Evolutionary conservation across 1,140 invertebrate genomes (phyloP).

Genomic region (Drosophila santomea): DNA sequence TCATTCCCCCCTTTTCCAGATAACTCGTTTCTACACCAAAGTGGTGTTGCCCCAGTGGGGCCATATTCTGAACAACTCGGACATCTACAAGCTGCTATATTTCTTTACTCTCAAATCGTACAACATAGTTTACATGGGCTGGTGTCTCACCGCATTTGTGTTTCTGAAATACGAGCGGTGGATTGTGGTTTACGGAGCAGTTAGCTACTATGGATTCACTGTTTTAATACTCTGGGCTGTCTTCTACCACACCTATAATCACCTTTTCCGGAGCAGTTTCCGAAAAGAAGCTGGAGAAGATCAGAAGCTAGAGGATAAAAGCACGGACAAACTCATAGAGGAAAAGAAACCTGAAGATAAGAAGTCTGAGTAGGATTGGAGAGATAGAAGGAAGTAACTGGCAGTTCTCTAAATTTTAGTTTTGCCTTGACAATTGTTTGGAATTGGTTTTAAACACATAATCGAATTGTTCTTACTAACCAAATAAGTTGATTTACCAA

Average conservation of each 20-base stretch:
- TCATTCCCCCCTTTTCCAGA: slow-evolving; percentile 51
- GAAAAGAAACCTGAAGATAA: slow-evolving; percentile 23
- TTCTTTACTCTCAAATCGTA: slow-evolving; percentile 90
- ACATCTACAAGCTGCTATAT: slow-evolving; percentile 84
- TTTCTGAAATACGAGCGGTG: slow-evolving; percentile 89
- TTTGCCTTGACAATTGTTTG: slow-evolving; percentile 25
- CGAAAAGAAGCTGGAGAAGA: slow-evolving; percentile 10
- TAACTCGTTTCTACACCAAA: slow-evolving; percentile 59
- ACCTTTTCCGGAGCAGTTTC: slow-evolving; percentile 1
- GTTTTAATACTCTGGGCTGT: slow-evolving; percentile 87
- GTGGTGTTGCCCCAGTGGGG: slow-evolving; percentile 62
- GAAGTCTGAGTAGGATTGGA: slow-evolving; percentile 24
- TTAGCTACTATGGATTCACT: slow-evolving; percentile 88
- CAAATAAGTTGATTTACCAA: slow-evolving; percentile 47
- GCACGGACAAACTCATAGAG: background rate
- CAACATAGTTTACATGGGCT: slow-evolving; percentile 93
- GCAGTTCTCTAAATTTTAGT: slow-evolving; percentile 28
- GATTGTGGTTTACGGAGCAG: slow-evolving; percentile 86
- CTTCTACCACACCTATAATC: slow-evolving; percentile 43
- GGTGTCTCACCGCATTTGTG: slow-evolving; percentile 92
- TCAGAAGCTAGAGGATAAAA: background rate
- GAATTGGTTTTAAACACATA: slow-evolving; percentile 11
- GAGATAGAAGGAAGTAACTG: background rate
- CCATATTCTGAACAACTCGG: slow-evolving; percentile 76
- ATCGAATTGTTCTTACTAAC: slow-evolving; percentile 28